Base-by-base conservation (phyloP, 2,888 invertebrate genomes). In the Cremastobaeus sp. region DNA sequence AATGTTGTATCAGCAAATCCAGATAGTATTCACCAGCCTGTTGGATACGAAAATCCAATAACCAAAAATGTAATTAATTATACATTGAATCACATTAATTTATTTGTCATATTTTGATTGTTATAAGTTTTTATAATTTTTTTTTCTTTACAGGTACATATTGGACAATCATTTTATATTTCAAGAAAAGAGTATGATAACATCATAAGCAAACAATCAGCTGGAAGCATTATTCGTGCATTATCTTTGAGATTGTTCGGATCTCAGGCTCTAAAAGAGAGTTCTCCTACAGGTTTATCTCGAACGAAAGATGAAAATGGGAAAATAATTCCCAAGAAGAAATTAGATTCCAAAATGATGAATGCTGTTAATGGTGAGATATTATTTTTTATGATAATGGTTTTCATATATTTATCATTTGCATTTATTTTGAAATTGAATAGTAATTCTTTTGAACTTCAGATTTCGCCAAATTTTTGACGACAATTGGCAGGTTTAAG, bases 391-490 rank as follows among this genome's bases (percentile, higher is more conserved):
- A 4, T 34, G 1, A 34, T 34, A 28, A 28, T 28, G 32, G n/a
- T n/a, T n/a, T n/a, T n/a, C n/a, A n/a, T n/a, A n/a, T n/a, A n/a
- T n/a, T n/a, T n/a, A n/a, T 34, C 32, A 34, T 8, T 34, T 6
- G 17, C n/a, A 48, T 32, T 17, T 32, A 17, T 32, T 30, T 48
- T 11, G 32, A 14, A 47, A 30, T 30, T 47, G 35, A 14, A 48
- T 28, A 32, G 2, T 6, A n/a, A 6, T 28, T 54, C 12, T 45
- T 17, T 17, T 14, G n/a, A 2, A 43, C 41, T 18, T 30, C 15
- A 55, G 55, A 55, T 55, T 55, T 55, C 15, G 55, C 18, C 8
- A 55, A 55, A 30, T 55, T 41, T 32, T 30, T 55, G n/a, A 52
- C 15, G 37, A 52, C 3, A 37, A 34, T 50, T 18, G 12, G 37